These are phyloP conservation scores for Ptychobarbus kaznakovi DNA, from an alignment of 2,797 vertebrate genomes.

Conservation along the genomic window DNA sequence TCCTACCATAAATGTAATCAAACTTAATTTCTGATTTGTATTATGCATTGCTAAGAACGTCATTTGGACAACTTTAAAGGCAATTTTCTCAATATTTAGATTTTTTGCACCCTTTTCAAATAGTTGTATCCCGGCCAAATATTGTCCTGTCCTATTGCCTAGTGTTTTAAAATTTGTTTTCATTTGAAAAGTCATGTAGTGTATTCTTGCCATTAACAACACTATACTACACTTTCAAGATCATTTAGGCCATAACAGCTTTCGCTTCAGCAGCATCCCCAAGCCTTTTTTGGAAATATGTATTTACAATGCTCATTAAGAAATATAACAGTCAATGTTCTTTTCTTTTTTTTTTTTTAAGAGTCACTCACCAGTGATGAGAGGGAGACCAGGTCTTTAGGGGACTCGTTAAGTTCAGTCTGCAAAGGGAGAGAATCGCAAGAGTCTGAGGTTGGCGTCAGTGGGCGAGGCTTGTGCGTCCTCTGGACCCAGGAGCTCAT, in stretches of 20 bases:
- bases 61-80: too few species aligned
- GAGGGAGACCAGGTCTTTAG: slow-evolving; percentile 89
- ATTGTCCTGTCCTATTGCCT: too few species aligned
- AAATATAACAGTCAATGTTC: neutral
- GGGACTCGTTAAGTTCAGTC: slow-evolving; percentile 71
- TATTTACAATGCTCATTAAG: neutral
- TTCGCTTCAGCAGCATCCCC: slow-evolving; percentile 6
- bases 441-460: slow-evolving; percentile 94
- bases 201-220: neutral
- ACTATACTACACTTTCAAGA: slow-evolving; percentile 8
- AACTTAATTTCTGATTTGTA: too few species aligned
- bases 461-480: slow-evolving; percentile 85
- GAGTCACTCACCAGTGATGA: slow-evolving; percentile 87
- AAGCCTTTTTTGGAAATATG: neutral
- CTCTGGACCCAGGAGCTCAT: slow-evolving; percentile 97
- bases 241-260: neutral
- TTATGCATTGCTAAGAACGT: too few species aligned
- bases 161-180: neutral
- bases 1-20: too few species aligned
- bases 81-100: too few species aligned
- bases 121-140: too few species aligned
- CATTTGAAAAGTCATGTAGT: neutral
- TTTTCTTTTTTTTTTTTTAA: neutral
- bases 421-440: slow-evolving; percentile 85
- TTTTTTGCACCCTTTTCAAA: too few species aligned